Conservation (phyloP, 1,140 invertebrate species). For the Mactra quadrangularis region DNA sequence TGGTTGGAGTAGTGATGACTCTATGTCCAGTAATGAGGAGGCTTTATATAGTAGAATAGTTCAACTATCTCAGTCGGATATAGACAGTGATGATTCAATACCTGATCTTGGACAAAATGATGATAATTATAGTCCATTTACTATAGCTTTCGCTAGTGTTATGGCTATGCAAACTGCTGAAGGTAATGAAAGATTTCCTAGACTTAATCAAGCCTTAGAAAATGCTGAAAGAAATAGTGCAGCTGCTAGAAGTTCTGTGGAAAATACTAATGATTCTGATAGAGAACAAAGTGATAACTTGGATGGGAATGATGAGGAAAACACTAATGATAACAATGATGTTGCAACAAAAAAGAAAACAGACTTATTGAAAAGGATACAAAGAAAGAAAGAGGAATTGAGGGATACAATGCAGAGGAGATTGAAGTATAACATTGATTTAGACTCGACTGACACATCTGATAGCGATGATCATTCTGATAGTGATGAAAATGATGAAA, state of each 20-base stretch:
- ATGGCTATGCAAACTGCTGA: slow-evolving; percentile 71
- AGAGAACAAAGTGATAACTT: background rate
- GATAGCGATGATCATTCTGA: slow-evolving; percentile 55
- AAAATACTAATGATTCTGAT: background rate
- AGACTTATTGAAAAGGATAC: slow-evolving; percentile 11
- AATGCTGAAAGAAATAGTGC: slow-evolving; percentile 51
- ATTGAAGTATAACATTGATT: slow-evolving; percentile 11
- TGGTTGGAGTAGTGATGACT: slow-evolving; percentile 82
- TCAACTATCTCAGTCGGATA: slow-evolving; percentile 69
- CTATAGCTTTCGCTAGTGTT: slow-evolving; percentile 78
- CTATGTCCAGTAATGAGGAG: slow-evolving; percentile 73
- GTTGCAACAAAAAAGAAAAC: background rate
- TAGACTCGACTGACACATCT: slow-evolving; percentile 15
- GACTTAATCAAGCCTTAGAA: slow-evolving; percentile 42
- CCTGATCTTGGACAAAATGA: slow-evolving; percentile 26
- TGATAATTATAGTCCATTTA: slow-evolving; percentile 76
- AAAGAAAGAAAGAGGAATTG: slow-evolving; percentile 43
- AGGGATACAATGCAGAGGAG: slow-evolving; percentile 4
- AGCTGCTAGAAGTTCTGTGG: slow-evolving; percentile 17
- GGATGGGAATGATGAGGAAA: background rate
- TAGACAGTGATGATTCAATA: slow-evolving; percentile 51
- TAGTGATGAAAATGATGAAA: slow-evolving; percentile 72
- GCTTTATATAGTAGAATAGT: slow-evolving; percentile 76
- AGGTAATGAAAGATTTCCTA: slow-evolving; percentile 48
- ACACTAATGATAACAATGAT: background rate